Evolutionary conservation across 2,888 invertebrate species (phyloP), one percentile per base, ranked within the genome.

Genomic region (Phaonia tiefii): DNA sequence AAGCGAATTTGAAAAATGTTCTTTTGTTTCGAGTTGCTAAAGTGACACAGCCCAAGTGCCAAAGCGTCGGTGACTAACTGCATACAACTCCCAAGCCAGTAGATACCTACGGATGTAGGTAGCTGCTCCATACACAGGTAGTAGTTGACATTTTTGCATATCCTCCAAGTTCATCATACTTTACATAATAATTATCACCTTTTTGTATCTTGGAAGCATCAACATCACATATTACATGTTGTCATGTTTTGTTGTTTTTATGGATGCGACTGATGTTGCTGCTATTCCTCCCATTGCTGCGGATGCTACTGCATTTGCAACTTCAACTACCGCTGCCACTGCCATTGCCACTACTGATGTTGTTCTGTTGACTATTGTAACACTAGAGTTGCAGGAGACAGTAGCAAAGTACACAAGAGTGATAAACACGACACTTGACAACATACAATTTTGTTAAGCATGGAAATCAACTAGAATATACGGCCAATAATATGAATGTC

Each of bases 131-230:
- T 44, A 5, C 39, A 60, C 10, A 44, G 42, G 10, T 46, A 56
- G 31, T 51, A 65, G 73, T 80, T 79, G 79, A 78, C 79, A 79
- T 70, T 79, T 79, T 79, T 78, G 82, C 84, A 71, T 83, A 80
- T 79, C 79, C 75, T 65, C 73, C 44, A 77, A 83, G 79, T 83
- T 84, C 85, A 84, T 83, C 85, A 87, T 86, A 86, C 84, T 86
- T 89, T 89, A 88, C 88, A 88, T 89, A 89, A 89, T 88, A 89
- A 88, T 88, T 88, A 89, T 88, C 89, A 88, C 87, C 84, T 88
- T 86, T n/a, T 83, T 86, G 86, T 86, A 84, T 84, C 84, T 75
- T 75, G 67, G 31, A 79, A 75, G 82, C 75, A 78, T 78, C 75
- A 81, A 81, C 81, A 81, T 81, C 54, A 71, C 78, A 75, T 78